These are phyloP conservation scores for Brenthis daphne DNA, from an alignment of 2,888 invertebrate genomes.

Conservation along the genomic window DNA sequence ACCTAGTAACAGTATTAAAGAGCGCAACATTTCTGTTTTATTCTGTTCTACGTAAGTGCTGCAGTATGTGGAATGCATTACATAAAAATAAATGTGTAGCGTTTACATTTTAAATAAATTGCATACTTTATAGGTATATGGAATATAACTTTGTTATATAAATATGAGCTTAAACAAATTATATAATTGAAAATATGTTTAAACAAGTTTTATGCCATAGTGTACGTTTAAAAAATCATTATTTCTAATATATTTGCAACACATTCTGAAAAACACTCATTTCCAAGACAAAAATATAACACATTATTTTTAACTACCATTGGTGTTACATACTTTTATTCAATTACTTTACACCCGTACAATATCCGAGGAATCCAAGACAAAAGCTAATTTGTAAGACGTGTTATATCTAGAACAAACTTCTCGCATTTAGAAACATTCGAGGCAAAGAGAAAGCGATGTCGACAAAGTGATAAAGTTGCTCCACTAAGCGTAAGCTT, in stretches of 20 bases:
- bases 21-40: conserved; percentile 24
- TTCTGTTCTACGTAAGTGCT: conserved; percentile 19
- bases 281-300: no score
- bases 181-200: no score
- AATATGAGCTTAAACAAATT: no score
- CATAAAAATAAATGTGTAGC: conserved; percentile 16
- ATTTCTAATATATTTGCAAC: no score
- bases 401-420: conserved; percentile 20
- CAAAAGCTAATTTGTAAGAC: conserved; percentile 21
- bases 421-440: conserved; percentile 20
- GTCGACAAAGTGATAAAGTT: conserved; percentile 22
- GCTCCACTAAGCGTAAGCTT: conserved; percentile 16
- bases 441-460: conserved; percentile 19
- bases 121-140: no score
- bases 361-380: neutral
- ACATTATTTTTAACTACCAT: no score
- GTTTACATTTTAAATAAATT: no score
- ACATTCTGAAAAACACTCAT: no score
- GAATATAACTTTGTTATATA: no score
- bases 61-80: neutral
- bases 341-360: neutral
- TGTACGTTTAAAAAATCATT: no score
- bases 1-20: conserved; percentile 3
- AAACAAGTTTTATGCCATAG: no score
- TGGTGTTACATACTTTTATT: neutral